A percentile compares a stretch with the other conserved stretches of the same genome.
phyloP scores from a whole-genome alignment of 2,888 invertebrate genomes.

The Euproctis similis region DNA sequence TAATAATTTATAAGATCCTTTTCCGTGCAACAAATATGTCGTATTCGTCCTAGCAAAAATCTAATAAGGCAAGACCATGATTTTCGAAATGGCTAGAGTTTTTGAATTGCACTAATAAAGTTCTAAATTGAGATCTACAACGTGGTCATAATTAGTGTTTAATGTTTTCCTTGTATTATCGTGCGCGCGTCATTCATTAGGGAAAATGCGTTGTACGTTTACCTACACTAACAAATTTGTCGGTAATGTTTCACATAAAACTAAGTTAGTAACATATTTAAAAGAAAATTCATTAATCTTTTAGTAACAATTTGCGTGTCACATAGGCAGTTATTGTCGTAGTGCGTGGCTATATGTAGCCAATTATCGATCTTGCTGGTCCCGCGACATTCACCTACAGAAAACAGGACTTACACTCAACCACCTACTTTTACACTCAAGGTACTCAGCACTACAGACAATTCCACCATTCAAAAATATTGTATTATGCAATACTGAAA shows the following conservation, averaged over 20 bases:
- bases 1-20: too few species aligned
- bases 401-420: constrained; percentile 12
- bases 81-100: too few species aligned
- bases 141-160: too few species aligned
- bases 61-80: too few species aligned
- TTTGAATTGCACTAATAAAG: too few species aligned
- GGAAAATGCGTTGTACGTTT: constrained; percentile 1
- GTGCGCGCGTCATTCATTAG: constrained; percentile 2
- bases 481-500: too few species aligned
- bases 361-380: constrained; percentile 20
- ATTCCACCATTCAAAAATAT: too few species aligned
- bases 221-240: background rate
- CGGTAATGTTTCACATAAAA: background rate
- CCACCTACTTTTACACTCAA: too few species aligned
- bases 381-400: constrained; percentile 16
- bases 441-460: too few species aligned
- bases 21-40: too few species aligned
- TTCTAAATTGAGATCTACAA: too few species aligned
- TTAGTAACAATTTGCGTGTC: constrained; percentile 8
- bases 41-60: too few species aligned
- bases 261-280: background rate
- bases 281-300: background rate
- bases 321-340: constrained; percentile 6
- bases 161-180: constrained; percentile 18
- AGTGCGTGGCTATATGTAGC: constrained; percentile 16